Base-by-base conservation (phyloP, 2,888 invertebrate species). In the Masnerella sp. region DNA sequence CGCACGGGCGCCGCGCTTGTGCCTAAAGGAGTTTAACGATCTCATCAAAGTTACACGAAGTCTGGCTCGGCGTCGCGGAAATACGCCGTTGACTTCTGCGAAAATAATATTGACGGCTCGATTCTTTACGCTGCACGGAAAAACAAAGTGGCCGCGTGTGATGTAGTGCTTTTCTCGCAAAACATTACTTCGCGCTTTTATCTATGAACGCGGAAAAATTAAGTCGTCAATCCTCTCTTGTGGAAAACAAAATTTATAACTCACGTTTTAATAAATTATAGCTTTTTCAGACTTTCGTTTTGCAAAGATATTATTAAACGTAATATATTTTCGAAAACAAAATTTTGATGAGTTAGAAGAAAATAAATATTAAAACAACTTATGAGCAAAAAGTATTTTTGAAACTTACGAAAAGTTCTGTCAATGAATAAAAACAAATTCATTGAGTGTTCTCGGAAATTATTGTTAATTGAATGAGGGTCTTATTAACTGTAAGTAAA, bases 41-140 rank as follows among this genome's bases (percentile, higher is more conserved):
- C 32, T 54, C 54, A 62, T 69, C 54, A 62, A 69, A 61, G 54
- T 69, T 62, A 54, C 59, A 52, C 15, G 45, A 56, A 68, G 43
- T 52, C 62, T 52, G 11, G 56, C 17, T 5, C 17, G 15, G 20
- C 34, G 42, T 18, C 30, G 28, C 30, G 51, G 58, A 67, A 67
- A 47, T 42, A 58, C 20, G 17, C 3, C 18, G 28, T 14, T 58
- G 51, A 42, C 42, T 54, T 58, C 22, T 17, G 15, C n/a, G 51
- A 58, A 58, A 58, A 43, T 56, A 67, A 67, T 58, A 40, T 32
- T 22, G 22, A 38, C 43, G 14, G 36, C 12, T 47, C 49, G 34
- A 43, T 51, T 67, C 56, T 67, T 58, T 51, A 67, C 12, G 12
- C 14, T 14, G 5, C 28, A 20, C 7, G 20, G 54, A 34, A 30